Conservation (phyloP, 2,888 invertebrate genomes). For the Anorthoa munda region DNA sequence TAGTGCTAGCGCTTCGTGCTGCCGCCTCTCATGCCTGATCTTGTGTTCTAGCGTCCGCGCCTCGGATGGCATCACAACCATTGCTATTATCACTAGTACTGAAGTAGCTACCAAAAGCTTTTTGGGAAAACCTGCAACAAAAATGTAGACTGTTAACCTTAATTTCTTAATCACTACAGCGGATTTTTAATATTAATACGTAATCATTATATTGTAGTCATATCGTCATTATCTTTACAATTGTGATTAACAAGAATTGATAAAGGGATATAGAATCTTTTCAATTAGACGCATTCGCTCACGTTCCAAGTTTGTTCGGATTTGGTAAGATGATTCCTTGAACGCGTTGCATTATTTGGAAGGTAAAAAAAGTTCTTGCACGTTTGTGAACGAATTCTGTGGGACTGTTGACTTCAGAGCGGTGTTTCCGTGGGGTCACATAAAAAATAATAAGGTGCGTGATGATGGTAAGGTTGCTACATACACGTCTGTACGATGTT, state of each 20-base stretch:
- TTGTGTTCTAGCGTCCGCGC: conserved; percentile 80
- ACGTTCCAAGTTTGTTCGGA: conserved; percentile 53
- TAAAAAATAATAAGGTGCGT: conserved; percentile 89
- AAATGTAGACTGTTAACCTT: conserved; percentile 49
- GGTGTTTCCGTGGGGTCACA: conserved; percentile 78
- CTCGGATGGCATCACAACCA: conserved; percentile 85
- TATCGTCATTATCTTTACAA: conserved; percentile 48
- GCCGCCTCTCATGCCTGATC: conserved; percentile 80
- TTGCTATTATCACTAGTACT: conserved; percentile 84
- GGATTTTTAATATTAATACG: conserved; percentile 14
- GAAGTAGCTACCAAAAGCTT: conserved; percentile 89
- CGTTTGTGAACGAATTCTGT: conserved; percentile 44
- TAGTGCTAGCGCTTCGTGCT: conserved; percentile 72
- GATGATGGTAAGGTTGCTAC: conserved; percentile 79
- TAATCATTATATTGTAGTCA: conserved; percentile 32
- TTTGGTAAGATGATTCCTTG: conserved; percentile 53
- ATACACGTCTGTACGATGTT: conserved; percentile 76
- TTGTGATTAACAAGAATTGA: conserved; percentile 58
- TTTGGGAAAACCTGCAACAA: conserved; percentile 89
- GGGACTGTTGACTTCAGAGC: conserved; percentile 60
- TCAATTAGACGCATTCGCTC: conserved; percentile 50
- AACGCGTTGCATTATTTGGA: conserved; percentile 55
- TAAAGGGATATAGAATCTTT: conserved; percentile 48
- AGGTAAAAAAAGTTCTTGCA: conserved; percentile 24
- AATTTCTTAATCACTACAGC: conserved; percentile 1